Evolutionary conservation across 2,888 invertebrate species (phyloP).

Genomic region (Parascotia fuliginaria): DNA sequence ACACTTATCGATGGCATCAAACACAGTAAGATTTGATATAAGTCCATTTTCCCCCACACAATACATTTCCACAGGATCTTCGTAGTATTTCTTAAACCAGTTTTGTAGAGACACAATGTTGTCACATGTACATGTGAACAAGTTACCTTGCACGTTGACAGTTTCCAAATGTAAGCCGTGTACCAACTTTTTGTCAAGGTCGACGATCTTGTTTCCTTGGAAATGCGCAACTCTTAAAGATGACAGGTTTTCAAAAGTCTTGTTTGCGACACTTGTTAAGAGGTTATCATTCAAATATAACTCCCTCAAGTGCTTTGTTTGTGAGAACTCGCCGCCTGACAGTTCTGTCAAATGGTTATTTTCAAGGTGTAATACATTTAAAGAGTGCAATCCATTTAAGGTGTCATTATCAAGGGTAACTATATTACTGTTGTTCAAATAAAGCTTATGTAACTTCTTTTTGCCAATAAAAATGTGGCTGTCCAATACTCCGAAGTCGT

Average conservation of each 20-base stretch:
- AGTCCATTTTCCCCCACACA: slow-evolving; percentile 85
- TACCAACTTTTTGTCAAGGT: slow-evolving; percentile 88
- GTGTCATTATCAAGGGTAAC: slow-evolving; percentile 90
- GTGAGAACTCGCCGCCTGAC: slow-evolving; percentile 92
- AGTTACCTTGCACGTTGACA: slow-evolving; percentile 89
- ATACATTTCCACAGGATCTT: slow-evolving; percentile 88
- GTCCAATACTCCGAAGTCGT: slow-evolving; percentile 90
- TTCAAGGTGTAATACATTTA: slow-evolving; percentile 91
- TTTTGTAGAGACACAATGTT: slow-evolving; percentile 88
- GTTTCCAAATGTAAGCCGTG: slow-evolving; percentile 87
- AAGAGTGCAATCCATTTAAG: slow-evolving; percentile 90
- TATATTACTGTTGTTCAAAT: slow-evolving; percentile 91
- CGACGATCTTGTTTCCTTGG: slow-evolving; percentile 91
- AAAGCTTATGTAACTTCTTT: slow-evolving; percentile 91
- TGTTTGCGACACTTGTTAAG: slow-evolving; percentile 89
- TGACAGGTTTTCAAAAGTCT: slow-evolving; percentile 90
- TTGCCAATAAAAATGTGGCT: slow-evolving; percentile 94
- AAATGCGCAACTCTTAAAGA: slow-evolving; percentile 89
- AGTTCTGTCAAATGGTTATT: slow-evolving; percentile 90
- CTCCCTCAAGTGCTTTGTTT: slow-evolving; percentile 90
- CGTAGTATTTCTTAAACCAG: slow-evolving; percentile 88
- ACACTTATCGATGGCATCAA: slow-evolving; percentile 79
- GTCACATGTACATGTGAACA: slow-evolving; percentile 92
- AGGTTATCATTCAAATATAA: slow-evolving; percentile 93
- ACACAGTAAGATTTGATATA: slow-evolving; percentile 73